Percentiles rank a stretch among this genome's conserved stretches.
Conservation (phyloP, 2,797 vertebrate species). For the Gobio occitaniae region DNA sequence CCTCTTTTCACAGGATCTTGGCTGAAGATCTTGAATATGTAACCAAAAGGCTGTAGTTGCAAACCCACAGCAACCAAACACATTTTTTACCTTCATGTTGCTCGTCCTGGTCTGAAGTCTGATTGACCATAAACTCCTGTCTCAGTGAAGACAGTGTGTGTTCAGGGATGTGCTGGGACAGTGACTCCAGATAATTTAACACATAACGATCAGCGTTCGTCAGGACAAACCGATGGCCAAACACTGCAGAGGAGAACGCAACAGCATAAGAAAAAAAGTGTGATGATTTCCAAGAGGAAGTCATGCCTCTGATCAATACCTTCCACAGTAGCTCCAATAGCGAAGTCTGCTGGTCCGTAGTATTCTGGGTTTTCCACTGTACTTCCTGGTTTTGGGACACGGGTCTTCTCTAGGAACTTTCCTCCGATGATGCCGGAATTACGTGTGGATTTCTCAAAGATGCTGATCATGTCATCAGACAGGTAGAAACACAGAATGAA, state of each 20-base stretch:
- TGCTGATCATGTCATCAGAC: conserved; percentile 85
- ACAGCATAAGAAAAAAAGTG: neutral
- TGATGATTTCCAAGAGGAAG: neutral
- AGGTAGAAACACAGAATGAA: conserved; percentile 90
- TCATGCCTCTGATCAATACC: conserved; percentile 71
- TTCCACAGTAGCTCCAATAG: conserved; percentile 86
- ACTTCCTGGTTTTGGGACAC: conserved; percentile 83
- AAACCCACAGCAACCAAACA: neutral
- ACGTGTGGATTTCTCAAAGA: conserved; percentile 84
- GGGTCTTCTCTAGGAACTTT: conserved; percentile 84
- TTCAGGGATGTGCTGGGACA: conserved; percentile 76
- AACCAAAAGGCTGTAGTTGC: neutral
- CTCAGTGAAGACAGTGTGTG: conserved; percentile 81
- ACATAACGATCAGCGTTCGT: conserved; percentile 84
- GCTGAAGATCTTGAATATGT: neutral
- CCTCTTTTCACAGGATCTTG: neutral
- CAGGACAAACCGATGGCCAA: conserved; percentile 87
- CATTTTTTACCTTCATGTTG: conserved; percentile 30
- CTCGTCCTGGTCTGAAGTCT: conserved; percentile 13
- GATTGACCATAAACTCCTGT: conserved; percentile 56
- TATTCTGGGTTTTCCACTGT: conserved; percentile 78
- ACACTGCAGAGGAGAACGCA: conserved; percentile 75
- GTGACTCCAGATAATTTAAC: conserved; percentile 85
- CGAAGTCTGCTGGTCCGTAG: conserved; percentile 88
- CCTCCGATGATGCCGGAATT: conserved; percentile 90